phyloP scores from a whole-genome alignment of 2,888 invertebrate species.

The Saturnia pavonia region DNA sequence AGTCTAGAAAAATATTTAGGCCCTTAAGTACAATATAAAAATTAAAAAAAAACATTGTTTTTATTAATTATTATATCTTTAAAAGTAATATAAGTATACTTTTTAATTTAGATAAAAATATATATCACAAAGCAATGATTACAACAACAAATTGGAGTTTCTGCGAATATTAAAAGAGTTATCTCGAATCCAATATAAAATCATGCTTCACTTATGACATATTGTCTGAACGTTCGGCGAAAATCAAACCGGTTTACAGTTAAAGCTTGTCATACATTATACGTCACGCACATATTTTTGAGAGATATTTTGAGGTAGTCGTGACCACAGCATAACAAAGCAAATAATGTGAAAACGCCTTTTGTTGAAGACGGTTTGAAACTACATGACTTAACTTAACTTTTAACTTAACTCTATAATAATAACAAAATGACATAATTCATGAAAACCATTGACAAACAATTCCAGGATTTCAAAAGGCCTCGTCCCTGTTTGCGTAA shows the following conservation, averaged over 20 bases:
- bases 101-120: too few species aligned
- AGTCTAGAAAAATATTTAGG: too few species aligned
- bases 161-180: too few species aligned
- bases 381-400: neutral
- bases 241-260: neutral
- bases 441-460: conserved; percentile 15
- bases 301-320: neutral
- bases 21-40: too few species aligned
- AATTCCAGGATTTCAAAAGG: conserved; percentile 16
- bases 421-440: conserved; percentile 2
- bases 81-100: too few species aligned
- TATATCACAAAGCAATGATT: too few species aligned
- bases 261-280: neutral
- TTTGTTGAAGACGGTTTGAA: neutral
- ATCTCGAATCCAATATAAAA: too few species aligned
- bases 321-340: neutral
- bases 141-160: too few species aligned
- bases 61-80: too few species aligned
- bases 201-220: too few species aligned
- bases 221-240: neutral
- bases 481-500: conserved; percentile 13
- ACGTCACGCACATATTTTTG: too few species aligned
- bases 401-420: neutral
- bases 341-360: neutral
- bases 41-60: too few species aligned